These are phyloP conservation scores for Ceyx melanurus DNA, from an alignment of 2,113 vertebrate genomes.

Conservation along the genomic window DNA sequence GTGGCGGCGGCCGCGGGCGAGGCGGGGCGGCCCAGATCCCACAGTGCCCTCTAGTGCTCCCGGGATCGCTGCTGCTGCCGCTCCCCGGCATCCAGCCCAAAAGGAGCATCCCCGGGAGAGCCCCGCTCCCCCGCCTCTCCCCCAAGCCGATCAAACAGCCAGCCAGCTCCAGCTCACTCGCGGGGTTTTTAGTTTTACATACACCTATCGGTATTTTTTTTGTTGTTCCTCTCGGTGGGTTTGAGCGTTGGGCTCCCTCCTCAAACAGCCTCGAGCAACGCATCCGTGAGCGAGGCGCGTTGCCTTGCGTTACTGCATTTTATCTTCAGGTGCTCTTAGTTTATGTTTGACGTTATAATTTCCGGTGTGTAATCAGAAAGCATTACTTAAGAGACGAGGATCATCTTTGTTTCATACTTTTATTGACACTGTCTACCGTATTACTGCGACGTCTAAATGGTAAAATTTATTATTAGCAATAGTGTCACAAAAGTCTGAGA, in stretches of 20 bases:
- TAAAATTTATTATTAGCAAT: conserved; percentile 85
- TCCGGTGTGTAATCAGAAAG: conserved; percentile 78
- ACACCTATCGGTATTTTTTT: not conserved
- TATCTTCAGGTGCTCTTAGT: conserved; percentile 57
- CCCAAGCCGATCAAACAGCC: not conserved
- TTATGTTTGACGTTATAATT: conserved; percentile 69
- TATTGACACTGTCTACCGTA: conserved; percentile 82
- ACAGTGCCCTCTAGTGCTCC: conserved; percentile 91
- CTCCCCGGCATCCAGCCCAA: conserved; percentile 10
- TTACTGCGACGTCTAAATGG: conserved; percentile 80
- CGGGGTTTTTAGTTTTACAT: not conserved
- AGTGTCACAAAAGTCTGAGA: conserved; percentile 87
- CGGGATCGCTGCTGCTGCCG: not conserved
- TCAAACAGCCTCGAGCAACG: not conserved
- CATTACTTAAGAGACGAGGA: conserved; percentile 75
- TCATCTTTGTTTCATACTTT: conserved; percentile 80
- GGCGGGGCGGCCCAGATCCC: conserved; percentile 77
- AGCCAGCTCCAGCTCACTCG: not conserved
- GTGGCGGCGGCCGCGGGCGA: not conserved
- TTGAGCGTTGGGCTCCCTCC: not conserved
- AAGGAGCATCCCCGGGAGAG: not conserved
- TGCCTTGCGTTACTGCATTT: conserved; percentile 1
- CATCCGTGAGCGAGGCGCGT: not conserved
- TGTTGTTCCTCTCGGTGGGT: not conserved
- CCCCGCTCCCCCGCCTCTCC: not conserved